These are phyloP conservation scores for Phthorimaea operculella DNA, from an alignment of 1,140 invertebrate species.

Conservation along the genomic window DNA sequence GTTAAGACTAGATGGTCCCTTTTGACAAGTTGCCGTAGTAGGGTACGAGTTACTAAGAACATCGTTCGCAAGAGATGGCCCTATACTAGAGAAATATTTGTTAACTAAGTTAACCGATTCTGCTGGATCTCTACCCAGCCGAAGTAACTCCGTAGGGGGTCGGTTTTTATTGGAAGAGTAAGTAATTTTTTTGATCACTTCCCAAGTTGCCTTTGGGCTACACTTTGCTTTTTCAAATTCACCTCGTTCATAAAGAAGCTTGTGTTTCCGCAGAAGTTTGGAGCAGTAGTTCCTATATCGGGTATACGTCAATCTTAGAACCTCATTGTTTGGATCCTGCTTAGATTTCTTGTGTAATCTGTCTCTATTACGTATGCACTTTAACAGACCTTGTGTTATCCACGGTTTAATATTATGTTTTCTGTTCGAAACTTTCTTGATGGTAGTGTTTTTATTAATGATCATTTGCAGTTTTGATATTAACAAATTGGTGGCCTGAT, in stretches of 20 bases:
- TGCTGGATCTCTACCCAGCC: neutral
- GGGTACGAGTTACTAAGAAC: neutral
- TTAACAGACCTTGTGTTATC: neutral
- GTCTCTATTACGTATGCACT: neutral
- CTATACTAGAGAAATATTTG: neutral
- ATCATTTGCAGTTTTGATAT: neutral
- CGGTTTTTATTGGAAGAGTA: neutral
- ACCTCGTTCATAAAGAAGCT: neutral
- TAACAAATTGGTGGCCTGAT: neutral
- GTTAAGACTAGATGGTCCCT: neutral
- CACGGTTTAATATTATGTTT: neutral
- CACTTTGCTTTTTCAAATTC: neutral
- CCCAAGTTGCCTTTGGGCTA: neutral
- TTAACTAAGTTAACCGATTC: neutral
- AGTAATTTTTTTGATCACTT: neutral
- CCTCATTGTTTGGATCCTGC: neutral
- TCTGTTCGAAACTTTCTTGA: neutral
- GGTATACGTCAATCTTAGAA: neutral
- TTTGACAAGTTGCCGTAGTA: neutral
- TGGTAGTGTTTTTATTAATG: neutral
- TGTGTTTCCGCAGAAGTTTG: neutral
- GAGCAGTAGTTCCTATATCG: neutral
- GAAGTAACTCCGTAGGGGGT: neutral
- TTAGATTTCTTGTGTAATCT: neutral
- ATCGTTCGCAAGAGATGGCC: neutral